Percentiles rank a stretch among this genome's conserved stretches.
Evolutionary conservation across 2,113 vertebrate genomes (phyloP).

Genomic region (Scatophagus argus): DNA sequence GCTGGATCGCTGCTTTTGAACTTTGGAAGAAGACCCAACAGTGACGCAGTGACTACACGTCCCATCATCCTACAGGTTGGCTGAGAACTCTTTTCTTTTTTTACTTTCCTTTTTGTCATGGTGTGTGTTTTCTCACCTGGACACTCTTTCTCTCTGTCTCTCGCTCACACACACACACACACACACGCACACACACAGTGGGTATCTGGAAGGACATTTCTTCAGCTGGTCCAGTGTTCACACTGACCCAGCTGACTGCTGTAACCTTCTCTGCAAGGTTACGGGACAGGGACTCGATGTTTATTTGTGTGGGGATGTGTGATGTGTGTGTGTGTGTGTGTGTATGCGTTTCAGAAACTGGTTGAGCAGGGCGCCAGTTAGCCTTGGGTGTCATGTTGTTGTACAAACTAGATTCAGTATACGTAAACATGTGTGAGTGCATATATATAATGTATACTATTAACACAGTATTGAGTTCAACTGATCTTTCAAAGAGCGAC

Average conservation of each 20-base stretch:
- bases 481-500: conserved; percentile 9
- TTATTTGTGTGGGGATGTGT: conserved; percentile 71
- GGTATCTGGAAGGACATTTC: conserved; percentile 81
- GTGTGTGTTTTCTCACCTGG: conserved; percentile 74
- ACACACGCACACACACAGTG: conserved; percentile 63
- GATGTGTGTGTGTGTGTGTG: conserved; percentile 38
- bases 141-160: too few relatives aligned
- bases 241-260: conserved; percentile 73
- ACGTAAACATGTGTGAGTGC: not conserved
- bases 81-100: conserved; percentile 20
- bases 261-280: conserved; percentile 83
- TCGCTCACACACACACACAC: conserved; percentile 29
- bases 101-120: not conserved
- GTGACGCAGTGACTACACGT: conserved; percentile 35
- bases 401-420: conserved; percentile 62
- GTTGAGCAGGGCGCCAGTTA: conserved; percentile 74
- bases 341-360: conserved; percentile 69
- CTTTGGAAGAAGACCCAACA: conserved; percentile 50
- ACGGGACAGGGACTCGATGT: conserved; percentile 65
- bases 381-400: conserved; percentile 76
- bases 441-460: not conserved
- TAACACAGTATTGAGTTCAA: not conserved
- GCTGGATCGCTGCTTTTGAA: conserved; percentile 51
- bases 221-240: conserved; percentile 79
- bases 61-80: conserved; percentile 75